A percentile compares a stretch with the other conserved stretches of the same genome.
Conservation (phyloP, 2,113 vertebrate genomes). For the Nyctereutes procyonoides region DNA sequence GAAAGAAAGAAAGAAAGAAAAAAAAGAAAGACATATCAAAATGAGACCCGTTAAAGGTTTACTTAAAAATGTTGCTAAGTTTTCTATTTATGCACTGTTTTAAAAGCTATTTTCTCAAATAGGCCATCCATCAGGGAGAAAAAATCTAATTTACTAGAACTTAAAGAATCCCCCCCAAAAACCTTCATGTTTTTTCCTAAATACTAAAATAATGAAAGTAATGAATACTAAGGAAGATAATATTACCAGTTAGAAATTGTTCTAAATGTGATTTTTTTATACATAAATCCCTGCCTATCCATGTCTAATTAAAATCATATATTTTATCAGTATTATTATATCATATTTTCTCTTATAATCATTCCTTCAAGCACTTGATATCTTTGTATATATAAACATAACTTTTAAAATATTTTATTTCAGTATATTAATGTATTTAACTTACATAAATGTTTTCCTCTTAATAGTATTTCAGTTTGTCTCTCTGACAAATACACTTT, state of each 20-base stretch:
- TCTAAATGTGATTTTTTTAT: not conserved
- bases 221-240: not conserved
- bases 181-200: not conserved
- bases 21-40: not conserved
- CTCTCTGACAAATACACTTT: not conserved
- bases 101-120: not conserved
- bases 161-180: not conserved
- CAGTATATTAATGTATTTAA: not conserved
- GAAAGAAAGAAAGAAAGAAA: too few relatives aligned
- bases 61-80: not conserved
- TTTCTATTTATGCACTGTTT: not conserved
- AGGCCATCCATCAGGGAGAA: not conserved
- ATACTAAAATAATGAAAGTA: not conserved
- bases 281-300: not conserved
- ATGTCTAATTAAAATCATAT: not conserved
- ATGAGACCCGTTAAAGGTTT: not conserved
- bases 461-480: not conserved
- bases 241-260: not conserved
- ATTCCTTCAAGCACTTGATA: not conserved
- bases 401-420: not conserved
- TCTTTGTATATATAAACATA: not conserved
- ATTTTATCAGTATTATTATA: not conserved
- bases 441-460: not conserved
- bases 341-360: not conserved
- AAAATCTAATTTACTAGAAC: not conserved